Percentiles rank a stretch among this genome's conserved stretches.
Evolutionary conservation across 2,113 vertebrate species (phyloP).

Genomic region (Ophthalmotilapia sp.): DNA sequence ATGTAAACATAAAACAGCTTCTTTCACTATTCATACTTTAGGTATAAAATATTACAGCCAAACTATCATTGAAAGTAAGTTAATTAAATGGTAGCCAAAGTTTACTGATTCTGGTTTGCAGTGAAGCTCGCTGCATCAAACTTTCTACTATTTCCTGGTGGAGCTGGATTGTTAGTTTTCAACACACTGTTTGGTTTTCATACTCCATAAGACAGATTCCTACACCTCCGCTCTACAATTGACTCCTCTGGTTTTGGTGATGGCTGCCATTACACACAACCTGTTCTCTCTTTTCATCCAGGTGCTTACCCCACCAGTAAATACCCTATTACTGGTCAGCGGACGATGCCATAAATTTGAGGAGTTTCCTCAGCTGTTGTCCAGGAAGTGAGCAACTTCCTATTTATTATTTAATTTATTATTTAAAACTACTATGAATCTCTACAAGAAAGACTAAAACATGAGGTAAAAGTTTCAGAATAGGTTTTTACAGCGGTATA

Average conservation of each 20-base stretch:
- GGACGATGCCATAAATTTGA: not conserved
- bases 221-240: not conserved
- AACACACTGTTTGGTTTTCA: not conserved
- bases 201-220: not conserved
- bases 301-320: conserved; percentile 43
- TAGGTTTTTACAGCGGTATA: not conserved
- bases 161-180: not conserved
- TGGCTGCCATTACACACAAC: conserved; percentile 38
- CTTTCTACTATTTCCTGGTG: not conserved
- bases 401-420: not conserved
- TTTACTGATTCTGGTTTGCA: not conserved
- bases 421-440: not conserved
- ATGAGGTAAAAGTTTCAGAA: not conserved
- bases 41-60: not conserved
- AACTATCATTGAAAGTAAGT: not conserved
- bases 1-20: not conserved
- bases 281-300: conserved; percentile 38
- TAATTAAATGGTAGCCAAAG: not conserved
- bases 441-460: not conserved
- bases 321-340: conserved; percentile 6
- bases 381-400: not conserved
- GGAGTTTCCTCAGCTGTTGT: conserved; percentile 22
- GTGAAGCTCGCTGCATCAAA: not conserved
- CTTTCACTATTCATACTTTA: not conserved
- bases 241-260: conserved; percentile 24